phyloP scores from a whole-genome alignment of 2,113 vertebrate species.

The Tichodroma muraria region DNA sequence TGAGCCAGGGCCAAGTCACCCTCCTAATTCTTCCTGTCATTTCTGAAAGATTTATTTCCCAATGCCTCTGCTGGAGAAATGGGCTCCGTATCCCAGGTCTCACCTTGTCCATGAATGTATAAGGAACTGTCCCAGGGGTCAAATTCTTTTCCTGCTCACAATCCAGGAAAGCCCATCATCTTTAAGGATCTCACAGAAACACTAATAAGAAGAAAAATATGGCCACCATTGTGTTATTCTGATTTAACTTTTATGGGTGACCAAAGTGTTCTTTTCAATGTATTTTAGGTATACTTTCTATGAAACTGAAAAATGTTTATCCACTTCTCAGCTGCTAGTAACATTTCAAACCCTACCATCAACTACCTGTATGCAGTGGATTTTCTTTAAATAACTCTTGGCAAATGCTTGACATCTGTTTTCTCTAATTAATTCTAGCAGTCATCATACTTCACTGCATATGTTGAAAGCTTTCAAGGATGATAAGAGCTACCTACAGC shows the following conservation, averaged over 20 bases:
- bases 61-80: conserved; percentile 18
- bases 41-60: conserved; percentile 53
- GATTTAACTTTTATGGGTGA: neutral
- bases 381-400: conserved; percentile 58
- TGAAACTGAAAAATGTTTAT: neutral
- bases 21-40: conserved; percentile 52
- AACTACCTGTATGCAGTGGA: conserved; percentile 8
- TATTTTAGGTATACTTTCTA: neutral
- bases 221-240: neutral
- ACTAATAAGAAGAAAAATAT: neutral
- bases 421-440: conserved; percentile 63
- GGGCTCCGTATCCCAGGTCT: conserved; percentile 40
- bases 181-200: neutral
- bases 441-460: conserved; percentile 57
- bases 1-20: conserved; percentile 32
- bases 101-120: conserved; percentile 45
- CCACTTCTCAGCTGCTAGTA: neutral
- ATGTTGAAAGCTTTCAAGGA: conserved; percentile 57
- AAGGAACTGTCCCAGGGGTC: conserved; percentile 9
- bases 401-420: conserved; percentile 55
- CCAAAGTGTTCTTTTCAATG: neutral
- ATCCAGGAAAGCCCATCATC: conserved; percentile 16
- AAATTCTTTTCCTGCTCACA: conserved; percentile 47
- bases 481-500: conserved; percentile 47
- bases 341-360: conserved; percentile 11